These are phyloP conservation scores for Drosophila sechellia DNA, from an alignment of 1,140 invertebrate genomes.

Conservation along the genomic window DNA sequence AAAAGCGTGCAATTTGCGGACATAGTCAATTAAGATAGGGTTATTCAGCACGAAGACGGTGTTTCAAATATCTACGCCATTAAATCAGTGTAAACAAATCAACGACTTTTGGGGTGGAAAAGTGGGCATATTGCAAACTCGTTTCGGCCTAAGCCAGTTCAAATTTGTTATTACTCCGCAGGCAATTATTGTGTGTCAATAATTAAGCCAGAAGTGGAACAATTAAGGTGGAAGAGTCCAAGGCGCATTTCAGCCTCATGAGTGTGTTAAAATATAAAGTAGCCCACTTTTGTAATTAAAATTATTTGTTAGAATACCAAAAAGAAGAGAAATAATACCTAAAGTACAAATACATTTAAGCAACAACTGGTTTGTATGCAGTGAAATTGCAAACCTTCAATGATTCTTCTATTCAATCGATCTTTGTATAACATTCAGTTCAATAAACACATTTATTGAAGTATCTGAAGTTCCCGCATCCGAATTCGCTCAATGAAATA, in stretches of 20 bases:
- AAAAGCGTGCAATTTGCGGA: constrained; percentile 37
- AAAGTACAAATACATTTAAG: neutral
- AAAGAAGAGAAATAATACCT: no score
- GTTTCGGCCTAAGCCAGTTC: constrained; percentile 32
- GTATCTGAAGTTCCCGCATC: constrained; percentile 6
- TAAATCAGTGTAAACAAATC: constrained; percentile 24
- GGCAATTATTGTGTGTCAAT: constrained; percentile 31
- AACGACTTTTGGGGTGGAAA: neutral
- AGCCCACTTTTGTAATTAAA: no score
- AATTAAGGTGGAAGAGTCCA: constrained; percentile 19
- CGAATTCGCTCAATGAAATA: constrained; percentile 26
- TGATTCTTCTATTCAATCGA: neutral
- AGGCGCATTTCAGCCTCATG: constrained; percentile 9
- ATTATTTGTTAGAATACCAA: no score
- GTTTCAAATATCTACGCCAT: constrained; percentile 12
- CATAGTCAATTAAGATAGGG: constrained; percentile 39
- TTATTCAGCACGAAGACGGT: constrained; percentile 15
- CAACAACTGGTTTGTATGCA: neutral
- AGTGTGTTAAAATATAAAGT: neutral
- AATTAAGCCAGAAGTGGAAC: constrained; percentile 30
- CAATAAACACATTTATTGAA: constrained; percentile 26
- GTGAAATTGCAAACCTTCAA: no score
- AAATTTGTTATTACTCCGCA: constrained; percentile 39
- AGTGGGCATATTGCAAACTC: constrained; percentile 13
- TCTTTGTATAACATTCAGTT: constrained; percentile 1